phyloP scores from a whole-genome alignment of 2,888 invertebrate species.

The Elegia similella region DNA sequence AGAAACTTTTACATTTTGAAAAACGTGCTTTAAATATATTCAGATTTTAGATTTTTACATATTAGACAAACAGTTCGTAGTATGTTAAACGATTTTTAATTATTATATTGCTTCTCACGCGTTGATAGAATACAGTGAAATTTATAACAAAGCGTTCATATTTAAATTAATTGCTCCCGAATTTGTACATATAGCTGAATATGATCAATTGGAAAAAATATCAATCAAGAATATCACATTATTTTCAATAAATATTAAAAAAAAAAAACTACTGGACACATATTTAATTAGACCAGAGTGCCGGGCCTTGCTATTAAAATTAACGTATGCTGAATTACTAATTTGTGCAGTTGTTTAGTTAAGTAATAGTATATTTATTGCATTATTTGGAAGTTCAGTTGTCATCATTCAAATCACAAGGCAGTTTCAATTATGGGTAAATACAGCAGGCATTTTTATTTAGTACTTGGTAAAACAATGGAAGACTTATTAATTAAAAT shows the following conservation, averaged over 20 bases:
- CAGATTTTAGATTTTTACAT: conserved; percentile 25
- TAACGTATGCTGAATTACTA: conserved; percentile 25
- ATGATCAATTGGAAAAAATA: too few species aligned
- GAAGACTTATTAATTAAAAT: conserved; percentile 25
- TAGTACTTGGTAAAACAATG: conserved; percentile 23
- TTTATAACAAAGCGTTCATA: conserved; percentile 27
- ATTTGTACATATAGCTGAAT: conserved; percentile 42
- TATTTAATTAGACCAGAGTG: conserved; percentile 11
- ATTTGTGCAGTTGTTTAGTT: conserved; percentile 15
- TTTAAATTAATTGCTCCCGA: conserved; percentile 44
- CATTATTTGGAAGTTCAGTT: conserved; percentile 24
- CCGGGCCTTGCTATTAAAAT: conserved; percentile 23
- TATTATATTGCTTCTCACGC: conserved; percentile 5
- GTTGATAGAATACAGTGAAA: conserved; percentile 19
- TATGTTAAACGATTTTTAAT: too few species aligned
- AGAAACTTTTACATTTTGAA: neutral
- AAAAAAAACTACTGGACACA: neutral
- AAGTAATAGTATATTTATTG: conserved; percentile 17
- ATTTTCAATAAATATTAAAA: too few species aligned
- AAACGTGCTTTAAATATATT: neutral
- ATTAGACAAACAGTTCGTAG: neutral
- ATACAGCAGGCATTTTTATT: conserved; percentile 13
- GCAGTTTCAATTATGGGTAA: conserved; percentile 21
- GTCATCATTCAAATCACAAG: conserved; percentile 27
- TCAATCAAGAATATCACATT: neutral